Conservation (phyloP, 1,140 invertebrate genomes). For the Tetramorium alpestre region DNA sequence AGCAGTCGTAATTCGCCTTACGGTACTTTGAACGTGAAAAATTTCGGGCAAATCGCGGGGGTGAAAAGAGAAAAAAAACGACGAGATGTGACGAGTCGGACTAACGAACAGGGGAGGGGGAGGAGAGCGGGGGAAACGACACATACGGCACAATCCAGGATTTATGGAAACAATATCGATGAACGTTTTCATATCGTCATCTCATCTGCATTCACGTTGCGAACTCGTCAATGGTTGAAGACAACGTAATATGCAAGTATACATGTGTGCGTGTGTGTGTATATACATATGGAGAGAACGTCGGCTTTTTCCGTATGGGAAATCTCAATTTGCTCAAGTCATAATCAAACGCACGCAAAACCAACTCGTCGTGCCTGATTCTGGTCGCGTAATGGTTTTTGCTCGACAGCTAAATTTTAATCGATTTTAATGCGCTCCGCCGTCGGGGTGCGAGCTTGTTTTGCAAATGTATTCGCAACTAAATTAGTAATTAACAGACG, state of each 20-base stretch:
- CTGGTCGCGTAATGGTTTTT: not conserved
- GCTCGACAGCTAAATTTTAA: slow-evolving; percentile 39
- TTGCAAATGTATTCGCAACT: slow-evolving; percentile 41
- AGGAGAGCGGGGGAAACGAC: no score
- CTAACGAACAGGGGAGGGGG: not conserved
- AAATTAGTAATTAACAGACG: slow-evolving; percentile 52
- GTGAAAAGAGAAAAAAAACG: not conserved
- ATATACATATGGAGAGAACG: not conserved
- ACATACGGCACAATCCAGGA: not conserved
- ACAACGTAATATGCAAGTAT: slow-evolving; percentile 8
- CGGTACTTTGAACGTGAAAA: not conserved
- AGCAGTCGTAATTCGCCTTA: not conserved
- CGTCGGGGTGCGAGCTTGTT: slow-evolving; percentile 4
- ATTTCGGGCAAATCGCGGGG: not conserved
- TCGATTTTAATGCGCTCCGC: slow-evolving; percentile 35
- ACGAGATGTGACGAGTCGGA: not conserved
- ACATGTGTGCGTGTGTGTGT: not conserved
- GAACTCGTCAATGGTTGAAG: not conserved
- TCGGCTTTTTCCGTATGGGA: not conserved
- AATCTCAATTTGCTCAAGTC: slow-evolving; percentile 9
- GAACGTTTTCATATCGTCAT: slow-evolving; percentile 4
- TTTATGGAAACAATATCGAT: slow-evolving; percentile 38
- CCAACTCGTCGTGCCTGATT: not conserved
- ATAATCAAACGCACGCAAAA: slow-evolving; percentile 6
- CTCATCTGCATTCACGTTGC: slow-evolving; percentile 4